A percentile compares a stretch with the other conserved stretches of the same genome.
phyloP scores from a whole-genome alignment of 2,797 vertebrate genomes.

The Geotrypetes seraphini region DNA sequence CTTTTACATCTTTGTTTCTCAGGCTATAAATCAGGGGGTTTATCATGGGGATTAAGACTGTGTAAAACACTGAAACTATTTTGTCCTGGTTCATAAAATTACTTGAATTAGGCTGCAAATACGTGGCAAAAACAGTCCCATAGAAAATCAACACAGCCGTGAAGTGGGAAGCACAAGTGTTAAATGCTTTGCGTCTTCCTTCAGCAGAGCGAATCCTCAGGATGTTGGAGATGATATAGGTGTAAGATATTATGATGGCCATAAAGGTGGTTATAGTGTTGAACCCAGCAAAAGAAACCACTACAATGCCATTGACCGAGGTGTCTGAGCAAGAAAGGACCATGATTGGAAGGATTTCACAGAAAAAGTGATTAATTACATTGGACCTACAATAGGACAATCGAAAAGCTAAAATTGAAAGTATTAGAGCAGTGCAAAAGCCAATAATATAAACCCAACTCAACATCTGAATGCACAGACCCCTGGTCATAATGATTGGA shows the following conservation, averaged over 20 bases:
- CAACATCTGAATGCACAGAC: slow-evolving; percentile 16
- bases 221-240: slow-evolving; percentile 9
- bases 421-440: slow-evolving; percentile 2
- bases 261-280: slow-evolving; percentile 8
- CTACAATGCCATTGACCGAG: slow-evolving; percentile 2
- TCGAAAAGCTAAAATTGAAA: slow-evolving; percentile 1
- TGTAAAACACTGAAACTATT: slow-evolving; percentile 9
- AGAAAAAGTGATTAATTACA: slow-evolving; percentile 11
- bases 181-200: slow-evolving; percentile 6
- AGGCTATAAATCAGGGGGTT: slow-evolving; percentile 13
- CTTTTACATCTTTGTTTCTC: slow-evolving; percentile 14
- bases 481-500: slow-evolving; percentile 23
- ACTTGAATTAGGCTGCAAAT: slow-evolving; percentile 6
- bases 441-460: slow-evolving; percentile 5
- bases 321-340: slow-evolving; percentile 9
- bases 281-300: slow-evolving; percentile 3
- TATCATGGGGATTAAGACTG: slow-evolving; percentile 8
- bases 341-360: slow-evolving; percentile 3
- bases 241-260: slow-evolving; percentile 1
- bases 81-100: slow-evolving; percentile 7
- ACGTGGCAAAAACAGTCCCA: slow-evolving; percentile 12
- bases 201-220: slow-evolving; percentile 1
- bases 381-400: slow-evolving; percentile 10
- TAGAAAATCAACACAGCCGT: slow-evolving; percentile 5
- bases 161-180: slow-evolving; percentile 13